These are phyloP conservation scores for Rotaria macrura DNA, from an alignment of 2,888 invertebrate species.

Conservation along the genomic window DNA sequence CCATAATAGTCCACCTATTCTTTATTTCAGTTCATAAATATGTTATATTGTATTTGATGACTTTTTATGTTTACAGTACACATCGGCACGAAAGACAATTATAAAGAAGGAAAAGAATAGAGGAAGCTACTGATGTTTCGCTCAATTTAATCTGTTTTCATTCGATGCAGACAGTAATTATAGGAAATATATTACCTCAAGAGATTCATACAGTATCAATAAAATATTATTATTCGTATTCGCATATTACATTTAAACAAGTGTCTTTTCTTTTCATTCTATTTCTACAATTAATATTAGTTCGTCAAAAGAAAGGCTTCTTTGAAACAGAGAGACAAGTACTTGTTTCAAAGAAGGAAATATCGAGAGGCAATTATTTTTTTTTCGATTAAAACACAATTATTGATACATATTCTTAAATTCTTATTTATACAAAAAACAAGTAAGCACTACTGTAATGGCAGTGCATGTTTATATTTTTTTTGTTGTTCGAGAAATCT, in stretches of 20 bases:
- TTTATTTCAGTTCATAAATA: not conserved
- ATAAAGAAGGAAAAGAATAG: not conserved
- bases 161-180: not conserved
- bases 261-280: not conserved
- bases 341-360: not conserved
- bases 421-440: not conserved
- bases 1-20: not conserved
- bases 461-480: not conserved
- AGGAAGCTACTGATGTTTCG: not conserved
- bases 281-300: not conserved
- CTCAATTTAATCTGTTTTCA: not conserved
- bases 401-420: not conserved
- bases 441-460: not conserved
- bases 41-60: not conserved
- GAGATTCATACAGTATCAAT: not conserved
- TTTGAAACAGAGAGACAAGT: not conserved
- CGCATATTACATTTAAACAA: not conserved
- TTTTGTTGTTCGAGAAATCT: no score
- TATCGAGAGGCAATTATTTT: not conserved
- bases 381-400: not conserved
- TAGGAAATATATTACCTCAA: not conserved
- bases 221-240: not conserved
- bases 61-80: not conserved
- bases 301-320: not conserved
- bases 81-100: not conserved